phyloP scores from a whole-genome alignment of 1,140 invertebrate species.

The Drosophila kohkoa region DNA sequence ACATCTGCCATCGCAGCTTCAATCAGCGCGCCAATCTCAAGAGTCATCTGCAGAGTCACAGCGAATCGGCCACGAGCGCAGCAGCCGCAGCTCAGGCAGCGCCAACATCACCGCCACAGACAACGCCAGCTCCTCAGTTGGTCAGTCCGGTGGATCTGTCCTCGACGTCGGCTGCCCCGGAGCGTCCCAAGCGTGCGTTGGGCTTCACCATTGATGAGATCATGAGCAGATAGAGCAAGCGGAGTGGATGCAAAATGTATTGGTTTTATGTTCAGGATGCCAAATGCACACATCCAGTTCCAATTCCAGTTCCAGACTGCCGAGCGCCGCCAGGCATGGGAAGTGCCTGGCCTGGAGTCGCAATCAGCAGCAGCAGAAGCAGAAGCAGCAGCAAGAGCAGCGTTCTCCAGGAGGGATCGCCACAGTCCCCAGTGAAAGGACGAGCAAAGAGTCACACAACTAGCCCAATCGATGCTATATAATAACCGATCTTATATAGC shows the following conservation, averaged over 20 bases:
- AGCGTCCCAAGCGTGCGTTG: conserved; percentile 86
- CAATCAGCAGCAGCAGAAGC: conserved; percentile 19
- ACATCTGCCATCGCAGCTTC: conserved; percentile 94
- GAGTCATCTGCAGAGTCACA: conserved; percentile 95
- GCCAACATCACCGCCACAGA: conserved; percentile 14
- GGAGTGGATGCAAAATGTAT: conserved; percentile 14
- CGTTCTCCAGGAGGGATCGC: neutral
- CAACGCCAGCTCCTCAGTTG: conserved; percentile 86
- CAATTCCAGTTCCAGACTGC: conserved; percentile 11
- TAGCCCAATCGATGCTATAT: conserved; percentile 57
- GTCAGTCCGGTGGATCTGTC: conserved; percentile 83
- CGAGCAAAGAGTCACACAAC: conserved; percentile 45
- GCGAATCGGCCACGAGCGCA: conserved; percentile 41
- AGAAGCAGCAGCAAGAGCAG: conserved; percentile 2
- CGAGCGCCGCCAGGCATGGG: conserved; percentile 71
- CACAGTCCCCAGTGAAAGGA: conserved; percentile 18
- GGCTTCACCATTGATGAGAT: conserved; percentile 94
- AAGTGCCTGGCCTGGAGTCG: conserved; percentile 67
- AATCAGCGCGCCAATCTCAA: conserved; percentile 96
- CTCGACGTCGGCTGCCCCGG: conserved; percentile 53
- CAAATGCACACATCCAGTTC: conserved; percentile 3
- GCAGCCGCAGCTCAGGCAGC: neutral
- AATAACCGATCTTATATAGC: conserved; percentile 41
- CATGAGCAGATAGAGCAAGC: conserved; percentile 89
- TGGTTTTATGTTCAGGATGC: conserved; percentile 66